A percentile compares a stretch with the other conserved stretches of the same genome.
Evolutionary conservation across 2,888 invertebrate genomes (phyloP).

Genomic region (Camptogramma bilineatum): DNA sequence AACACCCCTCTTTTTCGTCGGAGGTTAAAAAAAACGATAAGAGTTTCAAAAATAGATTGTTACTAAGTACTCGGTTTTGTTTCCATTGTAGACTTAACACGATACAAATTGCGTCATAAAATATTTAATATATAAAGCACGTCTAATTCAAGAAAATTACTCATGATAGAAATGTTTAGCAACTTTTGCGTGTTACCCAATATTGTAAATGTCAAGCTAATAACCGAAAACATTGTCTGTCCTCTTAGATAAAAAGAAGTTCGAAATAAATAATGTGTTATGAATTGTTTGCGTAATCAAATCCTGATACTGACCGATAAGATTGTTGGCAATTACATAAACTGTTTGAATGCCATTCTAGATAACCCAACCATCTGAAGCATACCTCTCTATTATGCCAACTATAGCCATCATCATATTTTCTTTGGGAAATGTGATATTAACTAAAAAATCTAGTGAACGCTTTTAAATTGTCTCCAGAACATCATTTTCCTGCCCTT

Average conservation of each 20-base stretch:
- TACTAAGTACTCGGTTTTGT: too few species aligned
- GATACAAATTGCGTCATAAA: not conserved
- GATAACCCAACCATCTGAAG: slow-evolving; percentile 23
- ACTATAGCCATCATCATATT: too few species aligned
- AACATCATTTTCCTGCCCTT: too few species aligned
- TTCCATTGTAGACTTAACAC: too few species aligned
- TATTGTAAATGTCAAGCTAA: slow-evolving; percentile 18
- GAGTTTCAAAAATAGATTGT: too few species aligned
- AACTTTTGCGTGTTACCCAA: slow-evolving; percentile 21
- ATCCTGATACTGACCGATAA: slow-evolving; percentile 37
- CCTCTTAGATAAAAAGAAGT: slow-evolving; percentile 12
- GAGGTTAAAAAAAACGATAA: too few species aligned
- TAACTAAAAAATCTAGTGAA: too few species aligned
- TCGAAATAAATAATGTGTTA: slow-evolving; percentile 32
- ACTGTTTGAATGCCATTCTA: slow-evolving; percentile 35
- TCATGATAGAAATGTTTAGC: slow-evolving; percentile 3
- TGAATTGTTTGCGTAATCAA: slow-evolving; percentile 35
- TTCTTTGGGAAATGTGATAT: too few species aligned
- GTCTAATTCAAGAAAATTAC: not conserved
- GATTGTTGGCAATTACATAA: slow-evolving; percentile 42
- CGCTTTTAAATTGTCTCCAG: too few species aligned
- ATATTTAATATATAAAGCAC: slow-evolving; percentile 5
- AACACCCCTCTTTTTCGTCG: too few species aligned
- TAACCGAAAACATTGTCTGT: slow-evolving; percentile 28
- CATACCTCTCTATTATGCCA: not conserved